These are phyloP conservation scores for Microctenopoma lineatum DNA, from an alignment of 2,797 vertebrate genomes.

Conservation along the genomic window DNA sequence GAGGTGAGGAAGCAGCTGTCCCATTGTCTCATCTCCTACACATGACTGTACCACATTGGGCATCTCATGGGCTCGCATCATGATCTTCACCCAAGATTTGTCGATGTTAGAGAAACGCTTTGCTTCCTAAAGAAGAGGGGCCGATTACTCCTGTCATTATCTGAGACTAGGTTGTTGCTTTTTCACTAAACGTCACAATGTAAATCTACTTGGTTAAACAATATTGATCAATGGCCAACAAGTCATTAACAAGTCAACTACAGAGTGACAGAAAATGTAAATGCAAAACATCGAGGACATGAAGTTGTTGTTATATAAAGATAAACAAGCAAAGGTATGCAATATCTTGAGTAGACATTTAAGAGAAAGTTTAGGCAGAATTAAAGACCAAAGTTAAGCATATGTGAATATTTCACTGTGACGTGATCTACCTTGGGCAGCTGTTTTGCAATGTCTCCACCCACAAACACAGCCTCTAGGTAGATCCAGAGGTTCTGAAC, in stretches of 20 bases:
- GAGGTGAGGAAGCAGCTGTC: constrained; percentile 93
- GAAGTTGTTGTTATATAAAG: too few relatives aligned
- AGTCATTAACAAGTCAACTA: too few relatives aligned
- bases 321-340: too few relatives aligned
- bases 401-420: neutral
- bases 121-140: constrained; percentile 85
- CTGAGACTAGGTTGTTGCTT: neutral
- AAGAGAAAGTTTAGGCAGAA: too few relatives aligned
- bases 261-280: neutral
- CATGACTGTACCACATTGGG: constrained; percentile 94
- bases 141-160: constrained; percentile 1
- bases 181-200: neutral
- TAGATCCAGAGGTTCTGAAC: constrained; percentile 99
- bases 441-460: constrained; percentile 97
- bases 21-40: constrained; percentile 95
- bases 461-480: constrained; percentile 96
- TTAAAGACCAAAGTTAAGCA: neutral
- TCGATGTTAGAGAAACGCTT: constrained; percentile 98
- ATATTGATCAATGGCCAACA: too few relatives aligned
- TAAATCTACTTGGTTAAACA: too few relatives aligned
- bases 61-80: constrained; percentile 93
- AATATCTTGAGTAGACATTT: too few relatives aligned
- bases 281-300: neutral
- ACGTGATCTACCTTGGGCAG: constrained; percentile 90
- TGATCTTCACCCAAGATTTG: constrained; percentile 98